Evolutionary conservation across 1,140 invertebrate species (phyloP), one percentile per base, ranked within the genome.

Genomic region (Venustaconcha ellipsiformis): DNA sequence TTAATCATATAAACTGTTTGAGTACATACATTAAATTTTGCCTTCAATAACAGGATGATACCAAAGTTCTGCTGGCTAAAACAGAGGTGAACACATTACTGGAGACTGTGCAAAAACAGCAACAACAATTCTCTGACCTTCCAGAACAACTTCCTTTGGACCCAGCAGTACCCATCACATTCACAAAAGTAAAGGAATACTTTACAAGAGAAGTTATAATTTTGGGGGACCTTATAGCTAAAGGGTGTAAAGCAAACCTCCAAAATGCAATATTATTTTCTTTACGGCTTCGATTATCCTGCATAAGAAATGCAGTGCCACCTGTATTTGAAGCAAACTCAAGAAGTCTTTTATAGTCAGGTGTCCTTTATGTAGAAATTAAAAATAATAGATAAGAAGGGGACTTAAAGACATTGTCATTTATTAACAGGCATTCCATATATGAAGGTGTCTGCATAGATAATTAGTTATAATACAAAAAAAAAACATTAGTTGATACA

Each of bases 101-200:
- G 48, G 90, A 90, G 23, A 91, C 91, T 0, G 86, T 93, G 68
- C 92, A 93, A 80, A 91, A 92, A 81, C 92, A 93, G 70, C 92
- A 93, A 73, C 91, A 92, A 74, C 92, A 93, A 84, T 92, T 93
- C 80, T 88, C 91, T 56, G 92, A 93, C 78, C 86, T 93, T 15
- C 91, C 91, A 6, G 92, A 93, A 66, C 92, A 92, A 79, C 88
- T 93, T 12, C 90, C 90, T 13, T 89, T 92, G 4, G 92, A 93
- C 76, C 90, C 92, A 6, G 90, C 90, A 72, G 93, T 93, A 81
- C 93, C 93, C 0, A 93, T 93, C 71, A 93, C 93, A 74, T 93
- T 93, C 81, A 93, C 92, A 58, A 92, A 92, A 88, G 92, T 93
- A 79, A 79, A 80, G 17, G 26, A 76, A 2, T 48, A 48, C 26